These are phyloP conservation scores for Strigamia crassipes DNA, from an alignment of 2,888 invertebrate species.

Conservation along the genomic window DNA sequence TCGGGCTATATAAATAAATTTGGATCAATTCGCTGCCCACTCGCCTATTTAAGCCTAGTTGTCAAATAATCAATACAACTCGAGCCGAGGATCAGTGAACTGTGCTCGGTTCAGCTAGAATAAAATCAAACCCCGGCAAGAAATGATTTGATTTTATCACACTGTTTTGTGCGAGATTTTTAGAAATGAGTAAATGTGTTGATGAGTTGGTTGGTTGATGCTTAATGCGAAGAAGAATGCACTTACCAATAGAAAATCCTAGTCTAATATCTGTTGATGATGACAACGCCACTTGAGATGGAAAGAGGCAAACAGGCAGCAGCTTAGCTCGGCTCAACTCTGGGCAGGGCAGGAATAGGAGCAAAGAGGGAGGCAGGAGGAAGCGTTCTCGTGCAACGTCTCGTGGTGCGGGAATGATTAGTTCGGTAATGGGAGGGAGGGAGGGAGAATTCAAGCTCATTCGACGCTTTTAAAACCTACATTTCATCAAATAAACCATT, in stretches of 20 bases:
- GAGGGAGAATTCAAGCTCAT: not conserved
- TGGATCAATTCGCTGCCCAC: not conserved
- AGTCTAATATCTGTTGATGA: constrained; percentile 21
- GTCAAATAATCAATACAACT: constrained; percentile 18
- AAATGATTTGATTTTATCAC: too few relatives aligned
- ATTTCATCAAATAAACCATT: too few relatives aligned
- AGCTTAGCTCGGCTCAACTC: constrained; percentile 20
- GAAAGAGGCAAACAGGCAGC: constrained; percentile 18
- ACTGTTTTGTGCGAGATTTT: too few relatives aligned
- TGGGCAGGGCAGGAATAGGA: not conserved
- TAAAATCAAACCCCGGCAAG: not conserved
- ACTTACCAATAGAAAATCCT: constrained; percentile 27
- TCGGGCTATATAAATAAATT: not conserved
- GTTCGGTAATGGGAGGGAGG: not conserved
- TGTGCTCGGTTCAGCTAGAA: not conserved
- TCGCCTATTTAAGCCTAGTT: not conserved
- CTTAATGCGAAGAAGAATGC: not conserved
- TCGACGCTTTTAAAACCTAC: too few relatives aligned
- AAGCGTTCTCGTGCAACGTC: constrained; percentile 27
- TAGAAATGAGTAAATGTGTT: not conserved
- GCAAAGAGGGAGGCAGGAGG: not conserved
- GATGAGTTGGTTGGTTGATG: too few relatives aligned
- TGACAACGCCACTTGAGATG: constrained; percentile 26
- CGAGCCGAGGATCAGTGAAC: not conserved
- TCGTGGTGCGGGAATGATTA: constrained; percentile 34